Evolutionary conservation across 2,113 vertebrate genomes (phyloP).

Genomic region (Noturus placidus): DNA sequence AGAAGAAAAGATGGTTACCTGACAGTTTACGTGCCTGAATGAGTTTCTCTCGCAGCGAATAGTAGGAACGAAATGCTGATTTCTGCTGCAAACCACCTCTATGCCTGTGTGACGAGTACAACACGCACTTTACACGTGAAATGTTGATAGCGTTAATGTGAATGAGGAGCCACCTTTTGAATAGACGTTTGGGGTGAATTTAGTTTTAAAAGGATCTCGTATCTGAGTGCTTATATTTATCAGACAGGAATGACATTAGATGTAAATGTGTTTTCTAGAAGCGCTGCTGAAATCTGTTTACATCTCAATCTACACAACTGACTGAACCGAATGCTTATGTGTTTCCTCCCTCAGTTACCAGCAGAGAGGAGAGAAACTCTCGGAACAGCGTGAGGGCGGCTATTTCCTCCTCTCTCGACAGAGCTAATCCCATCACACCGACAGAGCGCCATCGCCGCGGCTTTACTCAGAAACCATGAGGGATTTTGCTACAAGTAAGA

Average conservation of each 20-base stretch:
- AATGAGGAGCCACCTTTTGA: not conserved
- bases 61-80: not conserved
- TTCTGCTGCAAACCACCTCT: not conserved
- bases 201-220: not conserved
- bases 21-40: not conserved
- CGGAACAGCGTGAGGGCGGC: conserved; percentile 46
- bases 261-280: not conserved
- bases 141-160: not conserved
- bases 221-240: not conserved
- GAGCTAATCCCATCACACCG: conserved; percentile 23
- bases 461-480: conserved; percentile 19
- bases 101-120: not conserved
- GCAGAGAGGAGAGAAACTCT: conserved; percentile 47
- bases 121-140: not conserved
- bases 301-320: not conserved
- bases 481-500: conserved; percentile 24
- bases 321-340: not conserved
- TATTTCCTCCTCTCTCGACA: not conserved
- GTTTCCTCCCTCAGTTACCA: conserved; percentile 54
- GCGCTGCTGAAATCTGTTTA: not conserved
- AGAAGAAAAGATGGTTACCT: not conserved
- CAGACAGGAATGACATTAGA: not conserved
- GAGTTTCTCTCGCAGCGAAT: not conserved
- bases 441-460: not conserved
- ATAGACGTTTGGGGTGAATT: not conserved